A percentile compares a stretch with the other conserved stretches of the same genome.
Conservation (phyloP, 2,888 invertebrate species). For the Parnassius mnemosyne region DNA sequence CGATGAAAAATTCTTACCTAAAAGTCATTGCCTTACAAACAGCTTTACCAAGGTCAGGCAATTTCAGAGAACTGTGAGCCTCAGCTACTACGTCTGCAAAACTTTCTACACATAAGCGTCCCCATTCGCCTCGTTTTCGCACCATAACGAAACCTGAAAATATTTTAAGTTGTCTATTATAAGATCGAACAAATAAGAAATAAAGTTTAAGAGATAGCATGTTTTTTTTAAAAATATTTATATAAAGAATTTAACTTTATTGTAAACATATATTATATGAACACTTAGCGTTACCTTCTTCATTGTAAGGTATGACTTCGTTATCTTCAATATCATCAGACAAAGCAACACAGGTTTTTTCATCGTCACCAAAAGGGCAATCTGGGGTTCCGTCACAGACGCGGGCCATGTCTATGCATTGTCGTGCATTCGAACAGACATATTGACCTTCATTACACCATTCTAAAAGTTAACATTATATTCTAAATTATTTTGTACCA, state of each 20-base stretch:
- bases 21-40: conserved; percentile 89
- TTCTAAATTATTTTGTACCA: conserved; percentile 1
- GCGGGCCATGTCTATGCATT: conserved; percentile 82
- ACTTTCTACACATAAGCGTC: conserved; percentile 86
- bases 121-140: conserved; percentile 87
- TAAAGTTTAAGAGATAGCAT: too few species aligned
- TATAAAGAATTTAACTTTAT: too few species aligned
- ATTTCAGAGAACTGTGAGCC: conserved; percentile 81
- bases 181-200: too few species aligned
- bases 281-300: conserved; percentile 68
- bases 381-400: conserved; percentile 87
- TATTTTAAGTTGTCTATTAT: background rate
- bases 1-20: conserved; percentile 73
- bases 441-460: conserved; percentile 87
- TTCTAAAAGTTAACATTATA: conserved; percentile 67
- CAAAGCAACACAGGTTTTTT: conserved; percentile 86
- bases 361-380: conserved; percentile 88
- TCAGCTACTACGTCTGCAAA: conserved; percentile 81
- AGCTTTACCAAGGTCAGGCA: conserved; percentile 86
- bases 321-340: conserved; percentile 78
- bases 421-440: conserved; percentile 86
- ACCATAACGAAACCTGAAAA: conserved; percentile 85
- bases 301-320: conserved; percentile 81
- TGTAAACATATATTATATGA: too few species aligned
- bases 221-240: too few species aligned